Evolutionary conservation across 2,888 invertebrate genomes (phyloP), one percentile per base, ranked within the genome.

Genomic region (Alloplasta piceator): DNA sequence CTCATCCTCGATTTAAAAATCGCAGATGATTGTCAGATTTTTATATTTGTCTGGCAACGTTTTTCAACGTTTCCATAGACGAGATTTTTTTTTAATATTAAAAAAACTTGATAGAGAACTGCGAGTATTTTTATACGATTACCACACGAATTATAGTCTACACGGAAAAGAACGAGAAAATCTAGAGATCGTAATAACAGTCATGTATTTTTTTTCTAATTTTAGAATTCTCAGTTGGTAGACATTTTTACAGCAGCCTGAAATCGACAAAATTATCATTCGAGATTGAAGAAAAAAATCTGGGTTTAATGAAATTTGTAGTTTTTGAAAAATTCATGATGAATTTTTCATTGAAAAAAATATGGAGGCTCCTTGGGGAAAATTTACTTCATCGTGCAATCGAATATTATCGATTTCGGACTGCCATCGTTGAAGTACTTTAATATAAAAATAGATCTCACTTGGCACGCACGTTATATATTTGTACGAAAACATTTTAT

Each of bases 401-500:
- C 26, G 26, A 2, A 3, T 26, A 26, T 0, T 2, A 43, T 43
- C 16, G 52, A 16, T 52, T 52, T 14, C 6, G 14, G 14, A 12
- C 52, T 52, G 52, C n/a, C 52, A 5, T 12, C 14, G 6, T 4
- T 6, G 14, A 52, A 52, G 14, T 52, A 7, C 14, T 12, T 26
- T 26, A 3, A 12, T 14, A n/a, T 26, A 52, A 12, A 61, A 39
- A 14, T 60, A 61, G 38, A 46, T 58, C 66, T 41, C 52, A 52
- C n/a, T 66, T 39, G 46, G 50, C 60, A 63, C 75, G 61, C 70
- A 46, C 60, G 46, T 52, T 16, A 76, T 63, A 56, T 58, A 39
- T 52, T 66, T 48, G 50, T 70, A 76, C 50, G 63, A 46, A 70
- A 68, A 68, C 70, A 58, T 10, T 50, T 50, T n/a, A 39, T 16